Percentiles rank a stretch among this genome's conserved stretches.
phyloP scores from a whole-genome alignment of 2,797 vertebrate species.

The Sebastes kiyomatsui region DNA sequence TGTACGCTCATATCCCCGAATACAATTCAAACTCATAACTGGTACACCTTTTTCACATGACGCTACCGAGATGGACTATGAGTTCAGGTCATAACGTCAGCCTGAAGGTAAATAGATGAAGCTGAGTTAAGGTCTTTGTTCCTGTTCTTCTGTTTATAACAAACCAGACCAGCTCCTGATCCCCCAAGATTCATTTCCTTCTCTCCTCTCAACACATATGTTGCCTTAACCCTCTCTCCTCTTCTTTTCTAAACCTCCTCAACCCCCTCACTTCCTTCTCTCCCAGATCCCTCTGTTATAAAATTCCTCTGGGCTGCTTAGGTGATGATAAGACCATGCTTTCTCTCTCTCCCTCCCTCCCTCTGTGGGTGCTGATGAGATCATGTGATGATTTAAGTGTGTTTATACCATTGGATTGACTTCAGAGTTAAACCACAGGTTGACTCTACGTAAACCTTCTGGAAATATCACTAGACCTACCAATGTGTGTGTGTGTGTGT shows the following conservation, averaged over 20 bases:
- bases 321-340: conserved; percentile 40
- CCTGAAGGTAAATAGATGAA: neutral
- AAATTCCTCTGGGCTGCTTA: conserved; percentile 51
- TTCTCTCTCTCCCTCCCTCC: neutral
- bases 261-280: conserved; percentile 9
- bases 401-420: conserved; percentile 49
- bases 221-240: conserved; percentile 18
- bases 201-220: conserved; percentile 6
- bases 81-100: neutral
- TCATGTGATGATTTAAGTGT: conserved; percentile 67
- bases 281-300: conserved; percentile 7
- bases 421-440: conserved; percentile 37
- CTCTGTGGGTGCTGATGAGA: conserved; percentile 37
- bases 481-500: neutral
- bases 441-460: conserved; percentile 27
- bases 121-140: neutral
- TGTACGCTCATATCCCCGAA: neutral
- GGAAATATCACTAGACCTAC: conserved; percentile 13
- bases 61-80: neutral
- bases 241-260: conserved; percentile 8
- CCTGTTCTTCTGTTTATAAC: neutral
- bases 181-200: conserved; percentile 15
- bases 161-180: neutral
- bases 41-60: neutral
- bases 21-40: neutral